Conservation (phyloP, 2,113 vertebrate species). For the Sisor rabdophorus region DNA sequence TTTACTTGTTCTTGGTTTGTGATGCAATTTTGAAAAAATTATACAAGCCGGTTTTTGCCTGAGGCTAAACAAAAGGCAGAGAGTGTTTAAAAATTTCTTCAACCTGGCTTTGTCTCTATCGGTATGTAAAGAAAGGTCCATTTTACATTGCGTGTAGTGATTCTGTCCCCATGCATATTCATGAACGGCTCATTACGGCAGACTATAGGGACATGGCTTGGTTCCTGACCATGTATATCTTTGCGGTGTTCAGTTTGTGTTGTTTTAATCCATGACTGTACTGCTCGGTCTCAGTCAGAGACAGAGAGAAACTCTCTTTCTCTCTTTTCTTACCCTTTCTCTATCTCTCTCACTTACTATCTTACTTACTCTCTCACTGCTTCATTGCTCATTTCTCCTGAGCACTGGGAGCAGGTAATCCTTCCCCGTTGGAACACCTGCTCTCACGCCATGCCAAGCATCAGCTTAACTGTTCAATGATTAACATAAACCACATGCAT, state of each 20-base stretch:
- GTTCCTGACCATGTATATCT: constrained; percentile 24
- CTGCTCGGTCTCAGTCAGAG: constrained; percentile 36
- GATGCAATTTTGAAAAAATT: not conserved
- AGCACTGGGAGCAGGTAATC: constrained; percentile 26
- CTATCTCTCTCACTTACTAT: not conserved
- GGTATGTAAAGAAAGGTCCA: constrained; percentile 22
- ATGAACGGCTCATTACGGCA: constrained; percentile 38
- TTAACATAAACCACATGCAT: constrained; percentile 29
- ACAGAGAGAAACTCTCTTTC: constrained; percentile 12
- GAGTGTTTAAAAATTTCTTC: not conserved
- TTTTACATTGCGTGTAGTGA: constrained; percentile 23
- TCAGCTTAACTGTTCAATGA: constrained; percentile 39
- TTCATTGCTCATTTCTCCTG: constrained; percentile 11
- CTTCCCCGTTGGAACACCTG: constrained; percentile 21
- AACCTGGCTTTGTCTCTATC: not conserved
- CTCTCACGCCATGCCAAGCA: constrained; percentile 25
- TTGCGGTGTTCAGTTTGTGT: constrained; percentile 38
- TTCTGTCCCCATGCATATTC: constrained; percentile 45
- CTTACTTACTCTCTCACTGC: not conserved
- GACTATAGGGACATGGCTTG: constrained; percentile 34
- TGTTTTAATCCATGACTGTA: constrained; percentile 42
- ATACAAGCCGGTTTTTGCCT: not conserved
- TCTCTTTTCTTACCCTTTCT: not conserved
- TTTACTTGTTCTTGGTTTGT: not conserved
- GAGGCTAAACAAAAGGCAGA: not conserved